phyloP scores from a whole-genome alignment of 1,140 invertebrate species.

The Ceratina australensis region DNA sequence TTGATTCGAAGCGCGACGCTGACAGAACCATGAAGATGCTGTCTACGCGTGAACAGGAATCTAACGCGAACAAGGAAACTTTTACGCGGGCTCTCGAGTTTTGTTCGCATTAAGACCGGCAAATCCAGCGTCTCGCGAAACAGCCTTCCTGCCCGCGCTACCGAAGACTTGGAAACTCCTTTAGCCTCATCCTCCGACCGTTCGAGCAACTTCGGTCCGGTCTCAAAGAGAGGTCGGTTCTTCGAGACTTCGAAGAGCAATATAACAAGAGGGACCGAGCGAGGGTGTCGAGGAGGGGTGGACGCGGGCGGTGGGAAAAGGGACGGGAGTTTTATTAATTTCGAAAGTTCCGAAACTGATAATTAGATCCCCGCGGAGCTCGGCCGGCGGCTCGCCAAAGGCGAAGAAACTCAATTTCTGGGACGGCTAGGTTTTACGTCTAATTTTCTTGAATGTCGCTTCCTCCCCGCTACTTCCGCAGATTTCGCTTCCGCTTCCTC shows the following conservation, averaged over 20 bases:
- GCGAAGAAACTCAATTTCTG: conserved; percentile 61
- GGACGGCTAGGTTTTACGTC: conserved; percentile 41
- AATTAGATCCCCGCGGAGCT: conserved; percentile 73
- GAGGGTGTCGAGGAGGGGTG: conserved; percentile 38
- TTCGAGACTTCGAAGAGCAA: conserved; percentile 66
- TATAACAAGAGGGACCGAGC: conserved; percentile 63
- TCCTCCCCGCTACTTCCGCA: neutral
- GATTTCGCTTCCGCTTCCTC: conserved; percentile 6
- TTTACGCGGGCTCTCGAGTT: conserved; percentile 49
- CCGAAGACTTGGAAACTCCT: conserved; percentile 32
- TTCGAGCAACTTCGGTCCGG: conserved; percentile 4
- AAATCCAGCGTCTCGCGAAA: conserved; percentile 65
- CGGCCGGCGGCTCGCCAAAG: conserved; percentile 48
- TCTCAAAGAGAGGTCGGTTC: conserved; percentile 63
- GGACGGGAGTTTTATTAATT: conserved; percentile 75
- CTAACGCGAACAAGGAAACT: conserved; percentile 55
- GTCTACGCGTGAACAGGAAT: conserved; percentile 55
- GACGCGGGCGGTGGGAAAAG: conserved; percentile 1
- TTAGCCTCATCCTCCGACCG: conserved; percentile 14
- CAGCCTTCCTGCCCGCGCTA: neutral
- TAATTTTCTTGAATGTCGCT: conserved; percentile 51
- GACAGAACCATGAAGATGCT: neutral
- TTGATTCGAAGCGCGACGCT: too few species aligned
- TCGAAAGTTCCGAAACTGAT: conserved; percentile 76
- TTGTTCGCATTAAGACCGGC: conserved; percentile 70